phyloP scores from a whole-genome alignment of 2,113 vertebrate species.

The Zosterops pallidus region DNA sequence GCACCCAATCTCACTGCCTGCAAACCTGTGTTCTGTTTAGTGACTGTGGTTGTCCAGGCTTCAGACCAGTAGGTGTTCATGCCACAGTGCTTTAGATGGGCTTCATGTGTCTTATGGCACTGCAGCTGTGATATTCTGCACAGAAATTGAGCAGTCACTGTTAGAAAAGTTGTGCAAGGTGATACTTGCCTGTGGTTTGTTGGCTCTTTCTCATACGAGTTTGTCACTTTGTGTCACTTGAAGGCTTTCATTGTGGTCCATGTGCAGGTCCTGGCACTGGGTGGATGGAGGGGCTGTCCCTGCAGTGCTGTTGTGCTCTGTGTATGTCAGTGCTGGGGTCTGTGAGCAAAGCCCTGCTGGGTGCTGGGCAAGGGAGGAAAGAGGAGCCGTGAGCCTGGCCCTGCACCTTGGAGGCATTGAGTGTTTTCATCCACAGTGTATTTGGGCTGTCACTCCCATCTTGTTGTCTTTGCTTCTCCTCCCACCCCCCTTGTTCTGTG shows the following conservation, averaged over 20 bases:
- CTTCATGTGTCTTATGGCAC: rapidly evolving
- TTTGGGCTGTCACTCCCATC: not conserved
- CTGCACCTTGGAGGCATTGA: rapidly evolving
- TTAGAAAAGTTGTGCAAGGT: rapidly evolving
- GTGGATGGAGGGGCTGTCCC: rapidly evolving
- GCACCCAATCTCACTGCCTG: rapidly evolving
- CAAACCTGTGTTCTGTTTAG: rapidly evolving
- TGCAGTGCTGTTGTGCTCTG: not conserved
- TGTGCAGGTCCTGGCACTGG: not conserved
- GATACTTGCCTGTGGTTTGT: not conserved
- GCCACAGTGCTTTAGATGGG: not conserved
- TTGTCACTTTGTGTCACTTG: not conserved
- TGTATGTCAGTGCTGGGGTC: rapidly evolving
- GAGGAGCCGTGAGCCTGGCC: not conserved
- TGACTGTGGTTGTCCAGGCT: rapidly evolving
- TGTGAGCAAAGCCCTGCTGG: not conserved
- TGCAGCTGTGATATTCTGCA: not conserved
- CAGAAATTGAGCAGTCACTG: rapidly evolving
- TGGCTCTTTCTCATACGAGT: rapidly evolving
- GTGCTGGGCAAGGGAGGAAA: not conserved
- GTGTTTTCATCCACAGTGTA: rapidly evolving
- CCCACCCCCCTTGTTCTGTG: not conserved
- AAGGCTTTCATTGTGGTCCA: not conserved
- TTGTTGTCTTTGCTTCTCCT: not conserved
- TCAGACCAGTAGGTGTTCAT: rapidly evolving